Conservation (phyloP, 2,113 vertebrate species). For the Barbus barbus region DNA sequence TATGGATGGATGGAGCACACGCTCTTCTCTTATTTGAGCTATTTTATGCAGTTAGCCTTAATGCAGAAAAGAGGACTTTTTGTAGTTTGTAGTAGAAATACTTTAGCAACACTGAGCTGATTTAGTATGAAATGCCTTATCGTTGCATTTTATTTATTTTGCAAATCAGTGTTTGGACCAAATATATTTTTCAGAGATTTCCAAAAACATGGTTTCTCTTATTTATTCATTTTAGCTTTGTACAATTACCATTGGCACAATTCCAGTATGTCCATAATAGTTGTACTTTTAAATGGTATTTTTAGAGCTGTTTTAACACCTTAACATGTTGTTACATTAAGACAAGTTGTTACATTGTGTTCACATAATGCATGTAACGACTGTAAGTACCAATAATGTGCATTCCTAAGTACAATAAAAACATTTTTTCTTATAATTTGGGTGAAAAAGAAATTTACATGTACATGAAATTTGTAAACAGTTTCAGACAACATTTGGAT, state of each 20-base stretch:
- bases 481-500: background rate
- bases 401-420: slow-evolving; percentile 35
- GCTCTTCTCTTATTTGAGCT: slow-evolving; percentile 42
- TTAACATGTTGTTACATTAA: slow-evolving; percentile 4
- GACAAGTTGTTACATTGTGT: slow-evolving; percentile 29
- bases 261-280: background rate
- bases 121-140: slow-evolving; percentile 52
- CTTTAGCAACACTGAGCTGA: slow-evolving; percentile 35
- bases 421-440: background rate
- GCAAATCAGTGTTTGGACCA: slow-evolving; percentile 77
- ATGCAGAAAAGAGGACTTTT: slow-evolving; percentile 18
- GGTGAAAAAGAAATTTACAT: background rate
- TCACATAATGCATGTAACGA: slow-evolving; percentile 30
- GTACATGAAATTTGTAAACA: too few relatives aligned
- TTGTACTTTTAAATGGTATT: background rate
- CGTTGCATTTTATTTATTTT: slow-evolving; percentile 73
- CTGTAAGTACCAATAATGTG: slow-evolving; percentile 12
- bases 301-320: slow-evolving; percentile 26
- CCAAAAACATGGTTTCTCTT: slow-evolving; percentile 35
- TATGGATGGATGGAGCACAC: slow-evolving; percentile 40
- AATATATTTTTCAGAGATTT: slow-evolving; percentile 76
- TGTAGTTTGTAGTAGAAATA: slow-evolving; percentile 23
- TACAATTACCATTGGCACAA: background rate
- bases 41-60: slow-evolving; percentile 56
- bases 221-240: slow-evolving; percentile 50